These are phyloP conservation scores for Ennomos quercinarius DNA, from an alignment of 2,888 invertebrate species.

Conservation along the genomic window DNA sequence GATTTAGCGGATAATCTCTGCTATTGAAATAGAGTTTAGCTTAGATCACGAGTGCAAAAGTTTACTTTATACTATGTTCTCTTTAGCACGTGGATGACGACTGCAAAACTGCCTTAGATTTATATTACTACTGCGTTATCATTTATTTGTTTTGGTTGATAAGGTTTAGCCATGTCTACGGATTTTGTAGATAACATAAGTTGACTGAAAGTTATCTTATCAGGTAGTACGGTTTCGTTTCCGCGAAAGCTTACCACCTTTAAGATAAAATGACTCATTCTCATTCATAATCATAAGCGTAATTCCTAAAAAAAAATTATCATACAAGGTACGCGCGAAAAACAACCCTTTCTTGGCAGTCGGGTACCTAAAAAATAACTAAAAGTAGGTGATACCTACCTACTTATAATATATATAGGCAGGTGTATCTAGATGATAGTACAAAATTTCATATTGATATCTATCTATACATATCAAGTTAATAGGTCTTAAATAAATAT, in stretches of 20 bases:
- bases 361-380: too few species aligned
- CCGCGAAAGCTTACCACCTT: constrained; percentile 14
- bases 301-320: too few species aligned
- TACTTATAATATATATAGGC: too few species aligned
- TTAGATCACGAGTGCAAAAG: constrained; percentile 4
- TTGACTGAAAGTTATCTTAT: constrained; percentile 38
- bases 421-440: too few species aligned
- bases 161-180: constrained; percentile 41
- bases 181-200: constrained; percentile 46
- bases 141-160: constrained; percentile 54
- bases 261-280: constrained; percentile 29
- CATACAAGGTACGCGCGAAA: too few species aligned
- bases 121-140: constrained; percentile 36
- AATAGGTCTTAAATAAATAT: too few species aligned
- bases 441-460: too few species aligned
- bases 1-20: too few species aligned
- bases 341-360: too few species aligned
- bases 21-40: constrained; percentile 2
- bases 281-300: constrained; percentile 25
- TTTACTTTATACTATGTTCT: constrained; percentile 7
- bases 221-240: constrained; percentile 22
- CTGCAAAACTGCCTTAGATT: constrained; percentile 32
- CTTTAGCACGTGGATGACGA: constrained; percentile 38
- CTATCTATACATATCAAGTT: too few species aligned
- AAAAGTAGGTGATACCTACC: too few species aligned